Evolutionary conservation across 35 echinoderm and acorn worm species (phyloP).

Genomic region (Diadema setosum): DNA sequence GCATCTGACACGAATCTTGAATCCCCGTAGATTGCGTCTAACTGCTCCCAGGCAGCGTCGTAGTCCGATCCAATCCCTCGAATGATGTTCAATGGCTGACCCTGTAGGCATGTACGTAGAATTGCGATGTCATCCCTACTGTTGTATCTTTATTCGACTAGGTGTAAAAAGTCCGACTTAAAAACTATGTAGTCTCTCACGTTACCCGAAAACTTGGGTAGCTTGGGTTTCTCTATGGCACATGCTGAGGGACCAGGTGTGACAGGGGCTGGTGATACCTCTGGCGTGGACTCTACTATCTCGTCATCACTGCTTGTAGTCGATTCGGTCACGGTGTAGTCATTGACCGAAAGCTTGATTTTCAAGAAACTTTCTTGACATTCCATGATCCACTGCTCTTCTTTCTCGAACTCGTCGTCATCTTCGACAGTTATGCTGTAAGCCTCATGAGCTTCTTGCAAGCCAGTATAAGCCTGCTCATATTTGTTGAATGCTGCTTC

Average conservation of each 20-base stretch:
- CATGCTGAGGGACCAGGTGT: too few species aligned
- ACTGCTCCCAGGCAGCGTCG: too few species aligned
- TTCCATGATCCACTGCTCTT: not conserved
- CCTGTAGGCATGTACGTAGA: slow-evolving; percentile 8
- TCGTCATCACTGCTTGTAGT: not conserved
- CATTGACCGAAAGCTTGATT: not conserved
- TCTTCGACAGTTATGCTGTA: not conserved
- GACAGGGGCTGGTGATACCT: not conserved
- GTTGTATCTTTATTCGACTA: too few species aligned
- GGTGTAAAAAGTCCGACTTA: not conserved
- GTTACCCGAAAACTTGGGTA: too few species aligned
- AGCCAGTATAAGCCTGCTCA: not conserved
- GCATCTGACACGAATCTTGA: slow-evolving; percentile 33
- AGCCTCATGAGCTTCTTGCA: not conserved
- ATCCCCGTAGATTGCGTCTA: slow-evolving; percentile 35
- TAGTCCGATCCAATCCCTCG: too few species aligned
- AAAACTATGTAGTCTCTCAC: not conserved
- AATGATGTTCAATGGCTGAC: slow-evolving; percentile 12
- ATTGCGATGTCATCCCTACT: not conserved
- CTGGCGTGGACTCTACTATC: too few species aligned
- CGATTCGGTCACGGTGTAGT: too few species aligned
- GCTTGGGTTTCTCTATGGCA: too few species aligned
- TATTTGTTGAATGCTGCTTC: not conserved
- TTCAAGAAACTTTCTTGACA: not conserved
- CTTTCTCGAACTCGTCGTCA: not conserved